Conservation (phyloP, 1,140 invertebrate genomes). For the Drosophila elegans region DNA sequence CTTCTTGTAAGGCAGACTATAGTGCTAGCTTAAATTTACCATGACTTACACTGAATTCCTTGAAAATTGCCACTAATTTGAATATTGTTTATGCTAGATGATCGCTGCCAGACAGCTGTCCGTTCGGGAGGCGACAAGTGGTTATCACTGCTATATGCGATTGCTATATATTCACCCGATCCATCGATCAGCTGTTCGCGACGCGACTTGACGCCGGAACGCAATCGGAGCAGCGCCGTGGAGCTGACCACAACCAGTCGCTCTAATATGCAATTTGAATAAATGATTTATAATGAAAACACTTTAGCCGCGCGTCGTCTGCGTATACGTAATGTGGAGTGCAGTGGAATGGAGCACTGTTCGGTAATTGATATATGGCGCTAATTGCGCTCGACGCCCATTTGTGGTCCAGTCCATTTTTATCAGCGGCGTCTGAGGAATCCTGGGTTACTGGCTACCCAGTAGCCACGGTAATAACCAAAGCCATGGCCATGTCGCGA, state of each 20-base stretch:
- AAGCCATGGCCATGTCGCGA: slow-evolving; percentile 42
- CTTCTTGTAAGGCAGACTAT: too few relatives aligned
- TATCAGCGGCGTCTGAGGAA: slow-evolving; percentile 70
- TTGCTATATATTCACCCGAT: slow-evolving; percentile 10
- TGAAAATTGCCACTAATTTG: slow-evolving; percentile 28
- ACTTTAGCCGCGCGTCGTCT: slow-evolving; percentile 64
- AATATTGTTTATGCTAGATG: slow-evolving; percentile 18
- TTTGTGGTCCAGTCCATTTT: slow-evolving; percentile 52
- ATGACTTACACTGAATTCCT: slow-evolving; percentile 24
- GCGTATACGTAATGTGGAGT: slow-evolving; percentile 59
- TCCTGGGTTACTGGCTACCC: slow-evolving; percentile 49
- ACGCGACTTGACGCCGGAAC: slow-evolving; percentile 29
- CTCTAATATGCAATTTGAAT: slow-evolving; percentile 75
- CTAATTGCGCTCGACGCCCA: slow-evolving; percentile 78
- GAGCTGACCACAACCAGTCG: slow-evolving; percentile 50
- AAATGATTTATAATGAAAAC: slow-evolving; percentile 83
- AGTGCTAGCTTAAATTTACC: background rate
- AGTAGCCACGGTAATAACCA: slow-evolving; percentile 34
- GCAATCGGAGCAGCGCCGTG: slow-evolving; percentile 25
- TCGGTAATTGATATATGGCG: slow-evolving; percentile 80
- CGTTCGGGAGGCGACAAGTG: slow-evolving; percentile 36
- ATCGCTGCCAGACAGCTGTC: slow-evolving; percentile 35
- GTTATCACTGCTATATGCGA: slow-evolving; percentile 24
- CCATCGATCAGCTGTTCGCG: slow-evolving; percentile 50
- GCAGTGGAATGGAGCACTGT: slow-evolving; percentile 42